Conservation (phyloP, 2,113 vertebrate genomes). For the Picathartes gymnocephalus region DNA sequence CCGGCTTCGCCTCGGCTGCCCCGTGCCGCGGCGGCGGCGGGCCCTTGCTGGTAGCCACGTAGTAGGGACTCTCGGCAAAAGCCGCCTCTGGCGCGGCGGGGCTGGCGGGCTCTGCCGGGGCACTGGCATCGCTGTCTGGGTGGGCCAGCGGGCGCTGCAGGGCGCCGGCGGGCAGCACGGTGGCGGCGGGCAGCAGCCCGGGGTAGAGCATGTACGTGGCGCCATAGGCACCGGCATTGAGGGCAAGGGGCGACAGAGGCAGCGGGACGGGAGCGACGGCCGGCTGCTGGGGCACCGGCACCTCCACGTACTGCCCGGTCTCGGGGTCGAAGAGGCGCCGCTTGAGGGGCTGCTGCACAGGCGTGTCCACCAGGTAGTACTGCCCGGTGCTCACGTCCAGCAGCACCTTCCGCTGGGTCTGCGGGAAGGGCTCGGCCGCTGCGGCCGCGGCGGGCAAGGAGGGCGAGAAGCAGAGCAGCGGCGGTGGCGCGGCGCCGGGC, state of each 20-base stretch:
- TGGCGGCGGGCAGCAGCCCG: conserved; percentile 78
- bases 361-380: conserved; percentile 93
- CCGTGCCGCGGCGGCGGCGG: neutral
- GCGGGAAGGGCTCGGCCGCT: conserved; percentile 48
- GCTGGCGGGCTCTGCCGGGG: neutral
- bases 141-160: conserved; percentile 76
- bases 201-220: conserved; percentile 93
- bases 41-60: conserved; percentile 78
- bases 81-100: conserved; percentile 49
- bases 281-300: conserved; percentile 80
- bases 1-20: conserved; percentile 72
- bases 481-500: conserved; percentile 58
- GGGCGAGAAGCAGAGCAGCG: conserved; percentile 36
- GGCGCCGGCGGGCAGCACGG: conserved; percentile 74
- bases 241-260: conserved; percentile 80
- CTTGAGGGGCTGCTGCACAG: conserved; percentile 80
- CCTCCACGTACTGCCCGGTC: conserved; percentile 92
- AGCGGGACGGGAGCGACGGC: conserved; percentile 73
- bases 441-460: conserved; percentile 60
- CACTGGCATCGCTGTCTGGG: conserved; percentile 29
- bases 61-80: conserved; percentile 85
- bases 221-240: conserved; percentile 81
- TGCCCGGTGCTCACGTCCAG: conserved; percentile 91
- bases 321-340: conserved; percentile 92
- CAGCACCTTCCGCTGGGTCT: conserved; percentile 91